A percentile compares a stretch with the other conserved stretches of the same genome.
These are phyloP conservation scores for Xestoiulus laeticollis DNA, from an alignment of 2,888 invertebrate species.

Conservation along the genomic window DNA sequence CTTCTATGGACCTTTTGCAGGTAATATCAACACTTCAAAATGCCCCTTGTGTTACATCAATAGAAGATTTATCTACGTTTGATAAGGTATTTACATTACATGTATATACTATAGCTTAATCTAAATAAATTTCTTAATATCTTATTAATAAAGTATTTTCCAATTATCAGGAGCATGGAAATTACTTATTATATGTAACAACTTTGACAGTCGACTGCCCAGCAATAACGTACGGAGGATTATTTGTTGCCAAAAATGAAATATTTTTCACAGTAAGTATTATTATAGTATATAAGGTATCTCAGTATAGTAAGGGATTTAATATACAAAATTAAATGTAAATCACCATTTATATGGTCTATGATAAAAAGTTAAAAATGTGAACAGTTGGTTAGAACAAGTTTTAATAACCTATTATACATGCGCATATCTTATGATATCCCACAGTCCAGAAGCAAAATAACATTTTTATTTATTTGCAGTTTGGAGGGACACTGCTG, in stretches of 20 bases:
- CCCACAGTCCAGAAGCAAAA: too few relatives aligned
- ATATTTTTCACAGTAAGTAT: neutral
- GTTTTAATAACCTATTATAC: too few relatives aligned
- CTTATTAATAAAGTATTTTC: too few relatives aligned
- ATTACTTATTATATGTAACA: neutral
- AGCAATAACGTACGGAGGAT: neutral
- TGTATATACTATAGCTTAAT: too few relatives aligned
- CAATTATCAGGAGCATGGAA: neutral
- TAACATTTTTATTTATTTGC: neutral
- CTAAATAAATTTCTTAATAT: too few relatives aligned
- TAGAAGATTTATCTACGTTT: neutral
- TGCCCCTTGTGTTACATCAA: neutral
- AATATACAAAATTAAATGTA: too few relatives aligned
- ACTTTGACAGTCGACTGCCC: neutral
- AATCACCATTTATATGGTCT: too few relatives aligned
- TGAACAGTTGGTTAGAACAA: too few relatives aligned
- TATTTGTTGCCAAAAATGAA: neutral
- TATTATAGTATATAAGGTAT: too few relatives aligned
- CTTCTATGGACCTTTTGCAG: neutral
- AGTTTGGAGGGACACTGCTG: neutral
- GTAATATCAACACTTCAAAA: neutral
- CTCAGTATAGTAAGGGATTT: too few relatives aligned
- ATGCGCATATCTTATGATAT: too few relatives aligned
- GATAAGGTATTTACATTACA: neutral
- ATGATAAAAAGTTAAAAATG: too few relatives aligned